Evolutionary conservation across 2,113 vertebrate genomes (phyloP).

Genomic region (Puntigrus tetrazona): DNA sequence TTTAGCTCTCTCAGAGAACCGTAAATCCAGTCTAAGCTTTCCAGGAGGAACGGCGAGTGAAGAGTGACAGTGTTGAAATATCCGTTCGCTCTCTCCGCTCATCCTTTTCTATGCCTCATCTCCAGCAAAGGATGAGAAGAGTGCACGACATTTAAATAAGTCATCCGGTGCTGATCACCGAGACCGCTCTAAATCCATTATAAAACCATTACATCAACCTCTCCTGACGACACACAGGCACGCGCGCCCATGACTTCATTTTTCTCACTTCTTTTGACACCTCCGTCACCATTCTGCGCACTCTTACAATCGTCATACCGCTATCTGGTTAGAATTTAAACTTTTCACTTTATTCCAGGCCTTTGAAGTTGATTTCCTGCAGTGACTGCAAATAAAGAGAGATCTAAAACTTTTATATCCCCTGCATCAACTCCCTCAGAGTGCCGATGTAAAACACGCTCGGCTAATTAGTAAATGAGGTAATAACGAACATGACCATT

Average conservation of each 20-base stretch:
- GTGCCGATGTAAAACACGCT: constrained; percentile 25
- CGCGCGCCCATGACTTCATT: neutral
- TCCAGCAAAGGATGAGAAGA: constrained; percentile 28
- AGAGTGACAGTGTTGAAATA: constrained; percentile 21
- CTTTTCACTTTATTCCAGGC: neutral
- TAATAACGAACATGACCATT: constrained; percentile 39
- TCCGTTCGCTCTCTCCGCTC: neutral
- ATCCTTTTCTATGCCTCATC: constrained; percentile 6
- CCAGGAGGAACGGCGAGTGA: constrained; percentile 11
- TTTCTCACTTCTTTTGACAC: constrained; percentile 15
- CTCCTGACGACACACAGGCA: constrained; percentile 19
- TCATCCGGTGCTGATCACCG: constrained; percentile 36
- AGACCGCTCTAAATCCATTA: constrained; percentile 40
- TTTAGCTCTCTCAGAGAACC: constrained; percentile 28
- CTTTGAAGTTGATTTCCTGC: neutral
- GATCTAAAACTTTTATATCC: neutral
- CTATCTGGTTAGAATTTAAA: neutral
- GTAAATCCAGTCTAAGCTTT: constrained; percentile 28
- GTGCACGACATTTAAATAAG: constrained; percentile 45
- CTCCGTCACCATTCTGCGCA: neutral
- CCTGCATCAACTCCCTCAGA: neutral
- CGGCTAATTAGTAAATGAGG: constrained; percentile 24
- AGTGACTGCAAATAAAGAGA: constrained; percentile 2
- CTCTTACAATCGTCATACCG: neutral
- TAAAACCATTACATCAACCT: constrained; percentile 30